A percentile compares a stretch with the other conserved stretches of the same genome.
Evolutionary conservation across 2,888 invertebrate species (phyloP).

Genomic region (Dinocampus coccinellae): DNA sequence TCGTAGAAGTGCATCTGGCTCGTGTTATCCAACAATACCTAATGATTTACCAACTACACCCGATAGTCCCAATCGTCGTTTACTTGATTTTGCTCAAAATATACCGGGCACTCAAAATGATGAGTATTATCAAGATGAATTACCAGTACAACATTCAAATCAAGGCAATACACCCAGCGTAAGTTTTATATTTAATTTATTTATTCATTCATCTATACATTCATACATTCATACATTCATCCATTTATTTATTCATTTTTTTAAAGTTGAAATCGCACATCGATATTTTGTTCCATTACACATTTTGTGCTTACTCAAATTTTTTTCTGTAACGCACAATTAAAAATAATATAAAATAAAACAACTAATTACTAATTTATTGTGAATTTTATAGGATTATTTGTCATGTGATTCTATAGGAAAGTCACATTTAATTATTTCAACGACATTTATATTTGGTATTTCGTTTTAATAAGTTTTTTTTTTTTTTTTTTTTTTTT

Average conservation of each 20-base stretch:
- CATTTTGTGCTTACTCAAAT: too few relatives aligned
- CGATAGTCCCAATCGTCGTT: slow-evolving; percentile 66
- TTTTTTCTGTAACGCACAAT: too few relatives aligned
- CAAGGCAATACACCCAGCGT: slow-evolving; percentile 67
- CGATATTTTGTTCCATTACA: background rate
- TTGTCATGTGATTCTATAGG: background rate
- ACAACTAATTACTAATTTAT: background rate
- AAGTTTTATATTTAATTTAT: slow-evolving; percentile 56
- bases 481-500: slow-evolving; percentile 7
- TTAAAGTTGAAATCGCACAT: too few relatives aligned
- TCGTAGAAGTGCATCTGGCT: slow-evolving; percentile 71
- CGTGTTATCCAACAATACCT: slow-evolving; percentile 66
- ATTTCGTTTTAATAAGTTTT: background rate
- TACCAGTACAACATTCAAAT: slow-evolving; percentile 62
- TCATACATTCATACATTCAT: slow-evolving; percentile 10
- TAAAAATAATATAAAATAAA: too few relatives aligned
- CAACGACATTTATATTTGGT: background rate
- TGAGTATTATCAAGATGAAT: slow-evolving; percentile 64
- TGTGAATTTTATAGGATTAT: background rate
- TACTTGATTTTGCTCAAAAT: slow-evolving; percentile 66
- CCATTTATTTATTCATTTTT: background rate
- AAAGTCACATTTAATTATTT: background rate
- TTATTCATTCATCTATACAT: slow-evolving; percentile 12
- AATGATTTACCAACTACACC: slow-evolving; percentile 65
- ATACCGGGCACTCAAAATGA: slow-evolving; percentile 65